These are phyloP conservation scores for Nycticorax nycticorax DNA, from an alignment of 2,113 vertebrate genomes.

Conservation along the genomic window DNA sequence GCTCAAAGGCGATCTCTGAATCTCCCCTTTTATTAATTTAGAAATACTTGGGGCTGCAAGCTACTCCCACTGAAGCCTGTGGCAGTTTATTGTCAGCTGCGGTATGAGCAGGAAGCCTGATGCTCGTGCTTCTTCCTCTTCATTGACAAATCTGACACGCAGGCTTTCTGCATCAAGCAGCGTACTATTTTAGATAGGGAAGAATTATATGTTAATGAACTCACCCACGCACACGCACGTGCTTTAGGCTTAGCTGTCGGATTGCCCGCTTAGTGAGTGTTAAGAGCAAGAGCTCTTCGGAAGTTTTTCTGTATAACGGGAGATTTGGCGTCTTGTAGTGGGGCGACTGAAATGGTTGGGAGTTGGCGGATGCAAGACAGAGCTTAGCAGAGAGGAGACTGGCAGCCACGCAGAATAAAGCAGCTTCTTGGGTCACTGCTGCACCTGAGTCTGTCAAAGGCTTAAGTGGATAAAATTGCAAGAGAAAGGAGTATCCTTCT, in stretches of 20 bases:
- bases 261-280: neutral
- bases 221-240: neutral
- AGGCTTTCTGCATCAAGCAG: neutral
- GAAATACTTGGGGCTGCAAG: neutral
- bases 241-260: neutral
- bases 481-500: neutral
- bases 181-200: neutral
- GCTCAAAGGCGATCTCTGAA: neutral
- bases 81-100: neutral
- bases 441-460: neutral
- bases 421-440: neutral
- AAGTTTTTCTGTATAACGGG: neutral
- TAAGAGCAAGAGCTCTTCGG: neutral
- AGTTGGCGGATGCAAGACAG: neutral
- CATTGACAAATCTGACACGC: slow-evolving; percentile 37
- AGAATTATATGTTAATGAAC: slow-evolving; percentile 28
- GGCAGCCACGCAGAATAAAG: neutral
- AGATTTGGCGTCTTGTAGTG: neutral
- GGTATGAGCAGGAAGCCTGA: neutral
- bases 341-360: neutral
- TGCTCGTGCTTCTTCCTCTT: neutral
- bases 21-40: neutral
- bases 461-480: neutral
- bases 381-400: neutral
- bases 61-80: neutral